Base-by-base conservation (phyloP, 2,113 vertebrate genomes). In the Ovis canadensis region DNA sequence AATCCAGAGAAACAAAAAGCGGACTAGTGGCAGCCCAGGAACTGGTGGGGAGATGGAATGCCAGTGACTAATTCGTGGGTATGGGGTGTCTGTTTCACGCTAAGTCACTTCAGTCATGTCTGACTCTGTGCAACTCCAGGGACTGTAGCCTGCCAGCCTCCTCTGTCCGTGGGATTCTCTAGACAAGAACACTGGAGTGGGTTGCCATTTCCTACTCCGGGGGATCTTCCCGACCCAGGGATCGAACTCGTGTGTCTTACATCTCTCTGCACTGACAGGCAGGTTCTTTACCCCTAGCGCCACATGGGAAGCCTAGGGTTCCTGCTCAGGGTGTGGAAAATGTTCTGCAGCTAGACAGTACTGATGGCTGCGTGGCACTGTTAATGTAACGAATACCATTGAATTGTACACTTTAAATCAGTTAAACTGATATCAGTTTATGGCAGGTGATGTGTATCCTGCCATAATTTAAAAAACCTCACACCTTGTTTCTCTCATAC, bases 321-420 rank as follows among this genome's bases (percentile, higher is more conserved):
- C 83, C 60, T 52, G 29, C 86, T 59, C 77, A 55, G 36, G 31
- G 74, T 67, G 89, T 77, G 83, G 50, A 77, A 77, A 85, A 54
- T 64, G 31, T 59, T 91, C 67, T 86, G 67, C 23, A 92, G 84
- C 48, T 59, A 11, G 19, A 25, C 7, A 36, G 57, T 43, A 43
- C 12, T 48, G n/a, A 36, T 5, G 48, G 40, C 13, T 40, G 11
- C 9, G 57, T 5, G 85, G 78, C 54, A 23, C 43, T 82, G 29
- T 48, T 29, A 85, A 29, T 43, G 64, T 43, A 54, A 21, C 25
- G 57, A 83, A 48, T 16, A 36, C 25, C 48, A 59, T 81, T 90
- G 52, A 82, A 55, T 55, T 92, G 50, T 19, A 59, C 1, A 29
- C 36, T 94, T 95, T 83, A 59, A 54, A 15, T 45, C 50, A 64